Evolutionary conservation across 2,888 invertebrate genomes (phyloP), one percentile per base, ranked within the genome.

Genomic region (Lithophane socia): DNA sequence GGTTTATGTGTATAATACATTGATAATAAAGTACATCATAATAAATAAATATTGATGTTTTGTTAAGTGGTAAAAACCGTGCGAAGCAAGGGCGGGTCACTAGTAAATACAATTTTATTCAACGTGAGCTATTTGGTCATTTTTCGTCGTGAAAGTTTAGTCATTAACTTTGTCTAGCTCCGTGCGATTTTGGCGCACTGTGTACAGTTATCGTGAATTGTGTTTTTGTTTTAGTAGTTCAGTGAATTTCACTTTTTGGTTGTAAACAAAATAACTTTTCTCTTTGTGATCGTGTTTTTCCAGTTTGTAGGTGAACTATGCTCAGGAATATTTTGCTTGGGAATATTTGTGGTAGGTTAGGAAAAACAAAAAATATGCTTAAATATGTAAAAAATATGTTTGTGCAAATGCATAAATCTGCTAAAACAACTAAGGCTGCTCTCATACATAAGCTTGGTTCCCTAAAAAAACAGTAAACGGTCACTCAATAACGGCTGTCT

Each of bases 121-220:
- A 67, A 60, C 63, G 16, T 42, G 49, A 52, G 9, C 1, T 9
- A 9, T 21, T 56, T 10, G 63, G 64, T 79, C 3, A 86, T 82
- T 76, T 84, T 75, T 82, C 61, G 29, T 67, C 58, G 29, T 52
- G 52, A 63, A 65, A 71, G 63, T 78, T 75, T 63, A 37, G 74
- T 70, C 75, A 78, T 84, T 73, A 70, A 61, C 63, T 80, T 80
- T 72, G 75, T 83, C 77, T 67, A 60, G n/a, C 13, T 69, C 13
- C 24, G 60, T 67, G 64, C 13, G 64, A 71, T 69, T 83, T 86
- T 68, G 63, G 66, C 65, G 60, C 73, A 78, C 77, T 63, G 67
- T 84, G 75, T 64, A 78, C 75, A 69, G 84, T 86, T 84, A 73
- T 71, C 49, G 73, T 67, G 65, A 83, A 86, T 49, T 69, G 69